These are phyloP conservation scores for Puma concolor DNA, from an alignment of 2,113 vertebrate species.

Conservation along the genomic window DNA sequence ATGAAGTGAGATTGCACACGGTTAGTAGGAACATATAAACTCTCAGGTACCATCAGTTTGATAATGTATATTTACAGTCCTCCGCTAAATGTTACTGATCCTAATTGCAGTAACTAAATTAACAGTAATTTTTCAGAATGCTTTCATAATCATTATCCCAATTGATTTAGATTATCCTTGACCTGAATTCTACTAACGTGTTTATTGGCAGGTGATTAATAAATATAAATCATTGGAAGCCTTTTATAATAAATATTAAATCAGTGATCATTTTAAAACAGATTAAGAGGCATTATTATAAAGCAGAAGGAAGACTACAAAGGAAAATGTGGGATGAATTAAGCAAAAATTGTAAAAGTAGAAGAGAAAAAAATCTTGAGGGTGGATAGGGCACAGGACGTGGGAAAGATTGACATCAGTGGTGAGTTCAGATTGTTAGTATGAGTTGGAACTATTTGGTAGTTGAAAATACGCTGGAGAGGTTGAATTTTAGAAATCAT, in stretches of 20 bases:
- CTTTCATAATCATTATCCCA: slow-evolving; percentile 15
- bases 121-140: slow-evolving; percentile 26
- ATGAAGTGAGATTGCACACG: not conserved
- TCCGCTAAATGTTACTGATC: slow-evolving; percentile 6
- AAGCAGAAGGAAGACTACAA: not conserved
- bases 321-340: not conserved
- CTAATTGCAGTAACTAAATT: slow-evolving; percentile 5
- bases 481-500: slow-evolving; percentile 15
- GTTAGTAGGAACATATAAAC: slow-evolving; percentile 41
- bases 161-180: not conserved
- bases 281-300: not conserved
- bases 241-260: slow-evolving; percentile 22
- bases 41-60: not conserved
- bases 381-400: not conserved
- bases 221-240: slow-evolving; percentile 12
- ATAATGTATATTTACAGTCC: not conserved
- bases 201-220: not conserved
- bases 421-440: not conserved
- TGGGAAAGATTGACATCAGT: not conserved
- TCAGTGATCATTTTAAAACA: slow-evolving; percentile 13
- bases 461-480: not conserved
- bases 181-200: not conserved
- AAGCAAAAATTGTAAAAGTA: not conserved
- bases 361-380: not conserved
- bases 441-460: not conserved